Percentiles rank a stretch among this genome's conserved stretches.
These are phyloP conservation scores for Phengaris arion DNA, from an alignment of 2,888 invertebrate species.

Conservation along the genomic window DNA sequence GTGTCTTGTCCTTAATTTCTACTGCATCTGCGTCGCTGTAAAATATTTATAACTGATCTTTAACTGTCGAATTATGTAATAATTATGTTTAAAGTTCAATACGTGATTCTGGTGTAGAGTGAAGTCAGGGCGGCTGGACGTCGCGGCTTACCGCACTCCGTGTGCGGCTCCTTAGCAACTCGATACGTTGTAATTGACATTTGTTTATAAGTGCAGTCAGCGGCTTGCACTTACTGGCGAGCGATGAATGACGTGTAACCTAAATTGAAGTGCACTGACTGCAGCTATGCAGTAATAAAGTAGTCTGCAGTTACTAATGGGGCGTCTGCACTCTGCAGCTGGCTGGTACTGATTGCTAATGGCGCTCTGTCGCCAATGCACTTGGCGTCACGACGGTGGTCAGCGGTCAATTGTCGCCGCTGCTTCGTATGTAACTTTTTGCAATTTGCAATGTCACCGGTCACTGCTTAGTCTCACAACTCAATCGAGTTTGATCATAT, in stretches of 20 bases:
- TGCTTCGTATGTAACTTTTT: not conserved
- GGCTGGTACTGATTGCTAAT: not conserved
- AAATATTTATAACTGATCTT: too few species aligned
- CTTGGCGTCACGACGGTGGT: not conserved
- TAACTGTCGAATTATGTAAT: too few species aligned
- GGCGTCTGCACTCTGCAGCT: not conserved
- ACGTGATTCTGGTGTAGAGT: too few species aligned
- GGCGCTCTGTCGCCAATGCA: slow-evolving; percentile 8
- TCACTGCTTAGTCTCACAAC: not conserved
- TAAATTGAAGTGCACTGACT: not conserved
- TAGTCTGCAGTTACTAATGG: not conserved
- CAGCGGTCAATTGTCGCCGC: not conserved
- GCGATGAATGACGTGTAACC: slow-evolving; percentile 1
- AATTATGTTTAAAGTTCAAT: too few species aligned
- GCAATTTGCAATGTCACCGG: not conserved
- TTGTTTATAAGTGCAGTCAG: not conserved
- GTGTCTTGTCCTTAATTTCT: too few species aligned
- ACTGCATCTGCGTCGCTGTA: too few species aligned
- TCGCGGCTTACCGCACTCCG: not conserved
- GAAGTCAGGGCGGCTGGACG: not conserved
- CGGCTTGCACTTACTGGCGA: not conserved
- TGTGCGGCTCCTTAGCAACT: not conserved
- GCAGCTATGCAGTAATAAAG: not conserved
- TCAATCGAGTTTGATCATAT: not conserved
- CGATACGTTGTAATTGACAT: slow-evolving; percentile 1